Evolutionary conservation across 2,113 vertebrate genomes (phyloP).

Genomic region (Lophochroa leadbeateri): DNA sequence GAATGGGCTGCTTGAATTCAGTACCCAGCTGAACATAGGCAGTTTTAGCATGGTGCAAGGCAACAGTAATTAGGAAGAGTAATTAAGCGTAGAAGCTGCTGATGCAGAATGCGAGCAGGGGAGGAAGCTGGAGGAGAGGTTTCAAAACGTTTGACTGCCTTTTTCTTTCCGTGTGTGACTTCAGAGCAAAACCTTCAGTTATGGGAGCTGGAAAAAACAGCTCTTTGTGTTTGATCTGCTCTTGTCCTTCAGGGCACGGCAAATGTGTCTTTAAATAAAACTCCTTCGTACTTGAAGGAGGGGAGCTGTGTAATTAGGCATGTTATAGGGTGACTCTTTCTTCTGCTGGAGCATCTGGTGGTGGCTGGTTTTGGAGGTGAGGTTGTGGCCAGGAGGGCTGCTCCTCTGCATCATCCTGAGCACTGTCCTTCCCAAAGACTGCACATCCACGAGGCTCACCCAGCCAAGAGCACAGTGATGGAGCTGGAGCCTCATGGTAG

Average conservation of each 20-base stretch:
- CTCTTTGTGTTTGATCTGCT: slow-evolving; percentile 10
- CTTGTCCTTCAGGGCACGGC: slow-evolving; percentile 15
- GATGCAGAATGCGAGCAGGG: neutral
- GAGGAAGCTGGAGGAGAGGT: slow-evolving; percentile 33
- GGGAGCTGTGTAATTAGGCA: neutral
- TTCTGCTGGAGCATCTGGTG: neutral
- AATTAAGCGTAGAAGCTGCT: slow-evolving; percentile 39
- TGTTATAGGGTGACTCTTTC: neutral
- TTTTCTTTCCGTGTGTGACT: slow-evolving; percentile 21
- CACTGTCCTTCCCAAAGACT: neutral
- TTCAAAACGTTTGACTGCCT: slow-evolving; percentile 29
- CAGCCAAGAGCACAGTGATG: neutral
- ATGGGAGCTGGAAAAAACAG: neutral
- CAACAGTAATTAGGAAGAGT: neutral
- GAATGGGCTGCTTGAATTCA: neutral
- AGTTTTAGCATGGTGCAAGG: neutral
- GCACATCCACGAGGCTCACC: neutral
- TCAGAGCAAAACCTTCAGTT: neutral
- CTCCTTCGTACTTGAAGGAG: neutral
- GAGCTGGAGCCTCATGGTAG: neutral
- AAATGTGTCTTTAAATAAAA: slow-evolving; percentile 7
- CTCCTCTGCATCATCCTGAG: neutral
- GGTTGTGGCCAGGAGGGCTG: neutral
- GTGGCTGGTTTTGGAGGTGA: neutral
- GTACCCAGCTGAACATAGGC: neutral